A percentile compares a stretch with the other conserved stretches of the same genome.
Evolutionary conservation across 2,113 vertebrate genomes (phyloP).

Genomic region (Eudorcas thomsonii): DNA sequence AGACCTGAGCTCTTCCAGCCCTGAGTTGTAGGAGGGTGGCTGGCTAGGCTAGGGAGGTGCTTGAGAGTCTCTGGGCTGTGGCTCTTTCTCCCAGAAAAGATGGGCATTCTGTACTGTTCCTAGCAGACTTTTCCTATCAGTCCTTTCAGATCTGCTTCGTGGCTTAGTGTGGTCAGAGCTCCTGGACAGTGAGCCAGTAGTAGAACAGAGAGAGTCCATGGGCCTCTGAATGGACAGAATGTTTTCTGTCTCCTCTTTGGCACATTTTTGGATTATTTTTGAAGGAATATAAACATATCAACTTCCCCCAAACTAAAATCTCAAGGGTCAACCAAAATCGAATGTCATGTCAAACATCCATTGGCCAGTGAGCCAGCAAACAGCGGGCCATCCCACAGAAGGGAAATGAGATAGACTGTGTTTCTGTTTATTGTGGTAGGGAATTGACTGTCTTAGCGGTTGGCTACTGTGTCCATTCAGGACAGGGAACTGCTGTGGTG

Average conservation of each 20-base stretch:
- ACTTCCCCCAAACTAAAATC: background rate
- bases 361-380: background rate
- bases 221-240: background rate
- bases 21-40: background rate
- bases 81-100: background rate
- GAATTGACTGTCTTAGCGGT: background rate
- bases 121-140: background rate
- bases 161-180: background rate
- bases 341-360: background rate
- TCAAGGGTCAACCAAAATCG: background rate
- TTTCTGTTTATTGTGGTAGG: background rate
- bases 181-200: background rate
- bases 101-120: background rate
- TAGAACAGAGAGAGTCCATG: fast-evolving
- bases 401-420: background rate
- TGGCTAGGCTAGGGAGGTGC: background rate
- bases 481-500: background rate
- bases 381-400: background rate
- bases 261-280: background rate
- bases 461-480: background rate
- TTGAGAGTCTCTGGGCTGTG: background rate
- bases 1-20: background rate
- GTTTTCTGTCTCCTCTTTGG: background rate
- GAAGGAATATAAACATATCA: background rate
- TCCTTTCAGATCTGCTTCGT: background rate